Percentiles rank a stretch among this genome's conserved stretches.
These are phyloP conservation scores for Spialia ferax DNA, from an alignment of 2,888 invertebrate genomes.

Conservation along the genomic window DNA sequence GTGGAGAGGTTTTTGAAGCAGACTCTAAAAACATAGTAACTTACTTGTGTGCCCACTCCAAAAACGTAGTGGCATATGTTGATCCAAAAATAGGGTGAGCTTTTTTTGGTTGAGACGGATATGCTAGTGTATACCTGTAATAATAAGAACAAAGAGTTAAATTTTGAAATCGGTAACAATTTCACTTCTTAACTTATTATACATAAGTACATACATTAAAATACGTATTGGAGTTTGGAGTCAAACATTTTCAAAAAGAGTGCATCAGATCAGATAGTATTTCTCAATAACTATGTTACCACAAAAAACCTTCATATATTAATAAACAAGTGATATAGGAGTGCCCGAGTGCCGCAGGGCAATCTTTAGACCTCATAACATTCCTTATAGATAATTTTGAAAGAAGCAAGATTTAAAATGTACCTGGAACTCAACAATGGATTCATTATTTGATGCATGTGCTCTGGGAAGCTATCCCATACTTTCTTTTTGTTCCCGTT, in stretches of 20 bases:
- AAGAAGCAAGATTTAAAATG: constrained; percentile 8
- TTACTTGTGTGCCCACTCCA: constrained; percentile 91
- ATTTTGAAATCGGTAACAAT: too few relatives aligned
- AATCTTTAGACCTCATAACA: too few relatives aligned
- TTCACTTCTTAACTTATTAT: too few relatives aligned
- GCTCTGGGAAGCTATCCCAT: constrained; percentile 90
- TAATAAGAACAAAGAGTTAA: neutral
- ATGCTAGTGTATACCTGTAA: constrained; percentile 78
- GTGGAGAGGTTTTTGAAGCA: too few relatives aligned
- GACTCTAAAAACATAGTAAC: constrained; percentile 49
- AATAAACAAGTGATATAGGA: too few relatives aligned
- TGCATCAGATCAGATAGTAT: too few relatives aligned
- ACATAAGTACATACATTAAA: too few relatives aligned
- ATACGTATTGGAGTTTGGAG: too few relatives aligned
- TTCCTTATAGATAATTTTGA: neutral
- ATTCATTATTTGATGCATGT: constrained; percentile 91
- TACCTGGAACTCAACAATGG: constrained; percentile 92
- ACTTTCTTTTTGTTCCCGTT: constrained; percentile 87
- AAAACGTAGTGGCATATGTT: constrained; percentile 88
- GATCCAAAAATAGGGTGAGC: constrained; percentile 90
- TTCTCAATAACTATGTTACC: too few relatives aligned
- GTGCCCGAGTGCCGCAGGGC: too few relatives aligned
- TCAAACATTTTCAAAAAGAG: too few relatives aligned
- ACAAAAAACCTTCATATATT: too few relatives aligned
- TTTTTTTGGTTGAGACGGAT: constrained; percentile 76